phyloP scores from a whole-genome alignment of 2,797 vertebrate species.

The Lacerta agilis region DNA sequence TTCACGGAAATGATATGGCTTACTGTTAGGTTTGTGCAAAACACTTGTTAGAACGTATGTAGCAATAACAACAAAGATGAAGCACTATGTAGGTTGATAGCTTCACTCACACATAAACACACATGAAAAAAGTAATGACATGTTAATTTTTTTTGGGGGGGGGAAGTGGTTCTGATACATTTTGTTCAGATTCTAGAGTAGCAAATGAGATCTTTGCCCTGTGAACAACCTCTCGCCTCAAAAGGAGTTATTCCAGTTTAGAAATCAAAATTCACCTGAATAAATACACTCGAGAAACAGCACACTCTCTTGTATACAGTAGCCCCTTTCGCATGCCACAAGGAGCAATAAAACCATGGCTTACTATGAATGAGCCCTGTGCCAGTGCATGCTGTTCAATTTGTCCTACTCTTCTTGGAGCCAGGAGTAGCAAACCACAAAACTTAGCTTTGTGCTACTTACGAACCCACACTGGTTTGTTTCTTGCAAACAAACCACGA shows the following conservation, averaged over 20 bases:
- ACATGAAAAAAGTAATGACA: conserved; percentile 25
- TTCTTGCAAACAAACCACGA: too few species aligned
- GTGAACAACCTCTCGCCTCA: conserved; percentile 18
- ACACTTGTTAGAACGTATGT: conserved; percentile 35
- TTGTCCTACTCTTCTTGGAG: neutral
- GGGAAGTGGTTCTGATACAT: conserved; percentile 44
- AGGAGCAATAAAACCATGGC: too few species aligned
- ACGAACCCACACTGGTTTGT: too few species aligned
- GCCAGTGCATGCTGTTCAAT: neutral
- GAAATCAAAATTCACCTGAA: neutral
- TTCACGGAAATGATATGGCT: conserved; percentile 53
- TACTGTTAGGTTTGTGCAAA: conserved; percentile 57
- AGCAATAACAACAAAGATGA: conserved; percentile 42
- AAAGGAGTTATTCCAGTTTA: neutral
- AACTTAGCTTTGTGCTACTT: too few species aligned
- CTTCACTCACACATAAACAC: conserved; percentile 17
- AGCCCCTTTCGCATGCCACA: too few species aligned
- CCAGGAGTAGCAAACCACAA: too few species aligned
- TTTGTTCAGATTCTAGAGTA: conserved; percentile 26
- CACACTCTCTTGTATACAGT: fast-evolving
- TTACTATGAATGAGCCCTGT: too few species aligned
- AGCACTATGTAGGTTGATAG: conserved; percentile 43
- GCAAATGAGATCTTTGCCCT: conserved; percentile 33
- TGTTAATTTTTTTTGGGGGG: neutral
- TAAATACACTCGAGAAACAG: neutral